Percentiles rank a stretch among this genome's conserved stretches.
These are phyloP conservation scores for Elaeidobius kamerunicus DNA, from an alignment of 2,888 invertebrate species.

Conservation along the genomic window DNA sequence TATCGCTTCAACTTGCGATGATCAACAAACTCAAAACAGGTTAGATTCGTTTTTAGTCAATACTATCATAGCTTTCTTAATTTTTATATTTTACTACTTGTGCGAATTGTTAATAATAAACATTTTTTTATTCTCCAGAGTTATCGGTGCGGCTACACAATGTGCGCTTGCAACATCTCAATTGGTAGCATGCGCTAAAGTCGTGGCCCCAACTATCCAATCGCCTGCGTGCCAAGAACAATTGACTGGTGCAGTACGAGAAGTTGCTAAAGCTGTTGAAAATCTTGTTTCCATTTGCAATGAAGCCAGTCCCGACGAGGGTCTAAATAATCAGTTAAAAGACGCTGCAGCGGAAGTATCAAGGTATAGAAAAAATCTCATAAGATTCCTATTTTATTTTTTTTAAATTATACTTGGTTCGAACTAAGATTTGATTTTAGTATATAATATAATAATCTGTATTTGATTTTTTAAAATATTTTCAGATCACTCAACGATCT, in stretches of 20 bases:
- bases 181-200: constrained; percentile 95
- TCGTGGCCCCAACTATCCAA: constrained; percentile 81
- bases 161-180: constrained; percentile 97
- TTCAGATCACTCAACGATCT: constrained; percentile 79
- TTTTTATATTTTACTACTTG: no score
- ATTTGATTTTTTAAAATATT: no score
- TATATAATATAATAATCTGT: no score
- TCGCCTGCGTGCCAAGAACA: constrained; percentile 86
- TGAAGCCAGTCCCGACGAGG: constrained; percentile 65
- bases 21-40: constrained; percentile 74
- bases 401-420: no score
- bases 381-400: no score
- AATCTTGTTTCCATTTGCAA: constrained; percentile 80
- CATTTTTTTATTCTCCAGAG: no score
- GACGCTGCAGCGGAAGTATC: constrained; percentile 86
- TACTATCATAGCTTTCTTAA: no score
- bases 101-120: no score
- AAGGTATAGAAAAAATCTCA: constrained; percentile 4
- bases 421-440: no score
- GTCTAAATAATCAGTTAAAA: constrained; percentile 70
- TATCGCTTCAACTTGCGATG: constrained; percentile 86
- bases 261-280: constrained; percentile 91
- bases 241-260: constrained; percentile 85
- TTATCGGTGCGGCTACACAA: constrained; percentile 94
- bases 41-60: background rate